These are phyloP conservation scores for Himalopsyche tibetana DNA, from an alignment of 2,888 invertebrate genomes.

Conservation along the genomic window DNA sequence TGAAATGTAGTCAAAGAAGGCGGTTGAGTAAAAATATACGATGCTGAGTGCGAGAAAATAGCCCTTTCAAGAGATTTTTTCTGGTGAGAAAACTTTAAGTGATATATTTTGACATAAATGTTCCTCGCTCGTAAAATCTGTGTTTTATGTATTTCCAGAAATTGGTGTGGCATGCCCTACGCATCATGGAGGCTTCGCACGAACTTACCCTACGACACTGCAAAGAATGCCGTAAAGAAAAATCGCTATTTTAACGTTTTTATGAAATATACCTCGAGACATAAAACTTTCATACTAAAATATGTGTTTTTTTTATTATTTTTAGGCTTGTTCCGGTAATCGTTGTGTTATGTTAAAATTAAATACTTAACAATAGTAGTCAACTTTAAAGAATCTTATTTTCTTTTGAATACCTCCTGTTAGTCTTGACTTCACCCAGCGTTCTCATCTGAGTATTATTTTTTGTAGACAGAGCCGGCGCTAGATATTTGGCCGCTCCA, in stretches of 20 bases:
- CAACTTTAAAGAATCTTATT: too few species aligned
- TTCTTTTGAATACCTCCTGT: background rate
- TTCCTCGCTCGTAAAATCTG: constrained; percentile 55
- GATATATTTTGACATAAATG: constrained; percentile 53
- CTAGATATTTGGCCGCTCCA: too few species aligned
- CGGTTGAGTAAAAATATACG: constrained; percentile 21
- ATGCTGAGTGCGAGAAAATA: background rate
- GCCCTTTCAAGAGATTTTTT: background rate
- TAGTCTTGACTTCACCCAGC: too few species aligned
- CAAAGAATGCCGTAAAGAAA: constrained; percentile 5
- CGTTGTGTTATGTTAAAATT: background rate
- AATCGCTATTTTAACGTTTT: constrained; percentile 16
- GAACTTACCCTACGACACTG: constrained; percentile 11
- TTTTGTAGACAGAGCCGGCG: too few species aligned
- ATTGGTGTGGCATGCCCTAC: constrained; percentile 48
- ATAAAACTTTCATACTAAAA: constrained; percentile 2
- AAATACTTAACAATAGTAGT: background rate
- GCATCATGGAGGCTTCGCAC: background rate
- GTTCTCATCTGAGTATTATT: too few species aligned
- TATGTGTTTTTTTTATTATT: background rate
- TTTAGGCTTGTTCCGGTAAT: constrained; percentile 13
- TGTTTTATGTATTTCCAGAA: constrained; percentile 53
- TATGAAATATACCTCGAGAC: background rate
- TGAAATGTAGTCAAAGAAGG: constrained; percentile 39
- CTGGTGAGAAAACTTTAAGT: constrained; percentile 47